Conservation (phyloP, 2,888 invertebrate species). For the Athrips mouffetella region DNA sequence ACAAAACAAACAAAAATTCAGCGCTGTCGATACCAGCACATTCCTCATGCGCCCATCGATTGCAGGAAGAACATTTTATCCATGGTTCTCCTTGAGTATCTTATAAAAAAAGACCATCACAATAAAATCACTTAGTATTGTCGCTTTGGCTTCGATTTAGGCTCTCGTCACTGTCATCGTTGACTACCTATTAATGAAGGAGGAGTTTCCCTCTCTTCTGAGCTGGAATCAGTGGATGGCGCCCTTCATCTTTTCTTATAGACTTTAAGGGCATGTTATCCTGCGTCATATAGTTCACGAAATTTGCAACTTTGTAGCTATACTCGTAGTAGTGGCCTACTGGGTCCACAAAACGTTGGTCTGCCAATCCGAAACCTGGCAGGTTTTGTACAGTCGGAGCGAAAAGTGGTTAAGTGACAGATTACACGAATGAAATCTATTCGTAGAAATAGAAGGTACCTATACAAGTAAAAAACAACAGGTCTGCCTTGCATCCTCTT, state of each 20-base stretch:
- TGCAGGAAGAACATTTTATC: constrained; percentile 18
- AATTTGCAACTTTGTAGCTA: too few relatives aligned
- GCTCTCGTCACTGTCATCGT: constrained; percentile 17
- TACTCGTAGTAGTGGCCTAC: too few relatives aligned
- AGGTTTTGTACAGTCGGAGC: too few relatives aligned
- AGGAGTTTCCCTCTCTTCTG: constrained; percentile 4
- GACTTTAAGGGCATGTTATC: neutral
- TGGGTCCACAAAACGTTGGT: too few relatives aligned
- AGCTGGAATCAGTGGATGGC: constrained; percentile 4
- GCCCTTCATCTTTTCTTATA: constrained; percentile 5
- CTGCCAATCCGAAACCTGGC: too few relatives aligned
- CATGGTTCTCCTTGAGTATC: constrained; percentile 18
- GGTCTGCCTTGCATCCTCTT: too few relatives aligned
- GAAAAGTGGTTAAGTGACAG: too few relatives aligned
- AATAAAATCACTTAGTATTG: constrained; percentile 17
- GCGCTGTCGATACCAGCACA: constrained; percentile 13
- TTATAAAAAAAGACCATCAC: constrained; percentile 18
- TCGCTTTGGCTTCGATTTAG: constrained; percentile 14
- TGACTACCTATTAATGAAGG: constrained; percentile 14
- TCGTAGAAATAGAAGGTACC: too few relatives aligned
- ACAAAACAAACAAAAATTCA: too few relatives aligned
- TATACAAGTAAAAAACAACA: too few relatives aligned
- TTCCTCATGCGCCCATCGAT: constrained; percentile 14
- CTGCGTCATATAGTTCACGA: too few relatives aligned
- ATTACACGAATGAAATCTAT: too few relatives aligned